phyloP scores from a whole-genome alignment of 2,888 invertebrate genomes.

The Zygaena filipendulae region DNA sequence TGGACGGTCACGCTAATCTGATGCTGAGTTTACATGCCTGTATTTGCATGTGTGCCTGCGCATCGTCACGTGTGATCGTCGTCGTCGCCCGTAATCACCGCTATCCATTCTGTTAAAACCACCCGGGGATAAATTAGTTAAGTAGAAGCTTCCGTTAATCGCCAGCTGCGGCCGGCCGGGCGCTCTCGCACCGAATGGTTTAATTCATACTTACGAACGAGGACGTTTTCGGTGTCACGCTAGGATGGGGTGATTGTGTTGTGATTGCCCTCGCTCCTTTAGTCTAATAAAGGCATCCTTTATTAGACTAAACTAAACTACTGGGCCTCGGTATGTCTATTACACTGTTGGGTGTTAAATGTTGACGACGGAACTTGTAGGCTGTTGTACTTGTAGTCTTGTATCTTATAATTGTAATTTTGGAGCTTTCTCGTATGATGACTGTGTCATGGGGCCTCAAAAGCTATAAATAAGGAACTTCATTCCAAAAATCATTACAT shows the following conservation, averaged over 20 bases:
- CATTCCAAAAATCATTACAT: too few relatives aligned
- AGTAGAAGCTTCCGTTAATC: slow-evolving; percentile 71
- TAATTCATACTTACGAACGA: slow-evolving; percentile 69
- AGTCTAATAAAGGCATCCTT: slow-evolving; percentile 58
- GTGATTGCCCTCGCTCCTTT: slow-evolving; percentile 64
- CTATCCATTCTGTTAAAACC: slow-evolving; percentile 71
- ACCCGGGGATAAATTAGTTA: slow-evolving; percentile 70
- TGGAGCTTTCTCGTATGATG: too few relatives aligned
- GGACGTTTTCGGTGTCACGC: slow-evolving; percentile 68
- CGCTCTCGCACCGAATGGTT: slow-evolving; percentile 66
- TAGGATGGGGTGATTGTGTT: slow-evolving; percentile 66
- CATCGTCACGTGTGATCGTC: slow-evolving; percentile 46
- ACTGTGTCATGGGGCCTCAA: too few relatives aligned
- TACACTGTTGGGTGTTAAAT: slow-evolving; percentile 5
- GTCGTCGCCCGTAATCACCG: slow-evolving; percentile 60
- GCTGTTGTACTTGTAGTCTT: too few relatives aligned
- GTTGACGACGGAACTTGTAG: too few relatives aligned
- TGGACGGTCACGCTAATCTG: too few relatives aligned
- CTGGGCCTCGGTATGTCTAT: slow-evolving; percentile 21
- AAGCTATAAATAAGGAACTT: too few relatives aligned
- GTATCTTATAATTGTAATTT: too few relatives aligned
- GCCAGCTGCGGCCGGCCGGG: slow-evolving; percentile 59
- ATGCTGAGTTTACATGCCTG: too few relatives aligned
- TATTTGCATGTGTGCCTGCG: too few relatives aligned
- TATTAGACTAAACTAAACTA: slow-evolving; percentile 47